Evolutionary conservation across 1,140 invertebrate genomes (phyloP).

Genomic region (Ooceraea biroi): DNA sequence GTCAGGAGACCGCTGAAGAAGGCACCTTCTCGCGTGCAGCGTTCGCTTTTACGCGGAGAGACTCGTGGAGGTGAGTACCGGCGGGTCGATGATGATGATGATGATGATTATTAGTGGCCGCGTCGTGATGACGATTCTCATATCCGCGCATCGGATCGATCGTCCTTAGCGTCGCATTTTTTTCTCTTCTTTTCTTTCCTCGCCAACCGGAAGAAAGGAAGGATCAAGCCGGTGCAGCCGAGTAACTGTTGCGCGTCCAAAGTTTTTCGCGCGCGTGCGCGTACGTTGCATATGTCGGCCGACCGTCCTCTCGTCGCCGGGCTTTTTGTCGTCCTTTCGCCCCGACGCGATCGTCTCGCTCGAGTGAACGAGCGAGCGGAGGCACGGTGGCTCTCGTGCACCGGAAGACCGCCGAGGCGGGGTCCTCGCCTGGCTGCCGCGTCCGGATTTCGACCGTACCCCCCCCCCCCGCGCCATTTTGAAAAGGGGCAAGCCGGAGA

Average conservation of each 20-base stretch:
- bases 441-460: constrained; percentile 68
- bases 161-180: background rate
- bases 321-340: background rate
- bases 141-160: constrained; percentile 1
- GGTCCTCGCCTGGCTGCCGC: background rate
- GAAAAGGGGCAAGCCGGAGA: constrained; percentile 79
- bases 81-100: background rate
- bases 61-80: constrained; percentile 37
- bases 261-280: background rate
- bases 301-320: background rate
- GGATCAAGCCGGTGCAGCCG: too few species aligned
- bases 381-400: too few species aligned
- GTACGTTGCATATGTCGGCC: background rate
- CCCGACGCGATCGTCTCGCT: background rate
- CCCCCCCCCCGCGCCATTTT: constrained; percentile 82
- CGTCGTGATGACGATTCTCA: background rate
- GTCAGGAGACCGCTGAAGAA: background rate
- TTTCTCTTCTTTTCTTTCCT: background rate
- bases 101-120: background rate
- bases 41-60: background rate
- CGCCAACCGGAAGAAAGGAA: background rate
- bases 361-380: too few species aligned
- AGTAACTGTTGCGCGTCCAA: constrained; percentile 48
- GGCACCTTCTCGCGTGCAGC: background rate
- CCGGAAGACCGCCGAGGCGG: background rate